Percentiles rank a stretch among this genome's conserved stretches.
Conservation (phyloP, 2,113 vertebrate genomes). For the Rhynchomys soricoides region DNA sequence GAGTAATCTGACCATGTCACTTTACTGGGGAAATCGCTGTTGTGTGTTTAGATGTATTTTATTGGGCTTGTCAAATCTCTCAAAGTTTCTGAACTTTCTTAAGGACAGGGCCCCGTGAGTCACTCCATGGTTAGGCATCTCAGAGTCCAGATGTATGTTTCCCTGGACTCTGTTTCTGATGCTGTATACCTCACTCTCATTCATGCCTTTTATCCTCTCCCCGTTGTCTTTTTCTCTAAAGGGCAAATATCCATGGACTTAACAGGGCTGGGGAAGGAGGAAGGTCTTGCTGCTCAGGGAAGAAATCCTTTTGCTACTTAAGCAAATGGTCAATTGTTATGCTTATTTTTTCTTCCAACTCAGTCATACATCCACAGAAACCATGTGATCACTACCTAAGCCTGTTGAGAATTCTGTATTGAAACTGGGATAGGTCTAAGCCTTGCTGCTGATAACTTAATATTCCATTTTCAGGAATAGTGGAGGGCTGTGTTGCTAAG, state of each 20-base stretch:
- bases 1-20: background rate
- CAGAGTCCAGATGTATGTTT: background rate
- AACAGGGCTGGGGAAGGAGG: background rate
- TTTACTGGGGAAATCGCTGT: background rate
- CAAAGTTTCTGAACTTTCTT: slow-evolving; percentile 28
- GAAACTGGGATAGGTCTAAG: background rate
- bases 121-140: background rate
- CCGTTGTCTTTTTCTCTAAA: background rate
- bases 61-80: background rate
- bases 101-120: background rate
- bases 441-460: background rate
- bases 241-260: background rate
- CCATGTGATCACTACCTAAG: background rate
- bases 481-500: background rate
- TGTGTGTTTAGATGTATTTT: slow-evolving; percentile 14
- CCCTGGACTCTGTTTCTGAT: background rate
- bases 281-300: background rate
- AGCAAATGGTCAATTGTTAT: background rate
- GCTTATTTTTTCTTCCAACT: background rate
- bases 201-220: background rate
- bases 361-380: background rate
- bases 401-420: background rate
- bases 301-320: background rate
- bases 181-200: background rate
- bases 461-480: background rate